Conservation (phyloP, 2,888 invertebrate genomes). For the Emmelina monodactyla region DNA sequence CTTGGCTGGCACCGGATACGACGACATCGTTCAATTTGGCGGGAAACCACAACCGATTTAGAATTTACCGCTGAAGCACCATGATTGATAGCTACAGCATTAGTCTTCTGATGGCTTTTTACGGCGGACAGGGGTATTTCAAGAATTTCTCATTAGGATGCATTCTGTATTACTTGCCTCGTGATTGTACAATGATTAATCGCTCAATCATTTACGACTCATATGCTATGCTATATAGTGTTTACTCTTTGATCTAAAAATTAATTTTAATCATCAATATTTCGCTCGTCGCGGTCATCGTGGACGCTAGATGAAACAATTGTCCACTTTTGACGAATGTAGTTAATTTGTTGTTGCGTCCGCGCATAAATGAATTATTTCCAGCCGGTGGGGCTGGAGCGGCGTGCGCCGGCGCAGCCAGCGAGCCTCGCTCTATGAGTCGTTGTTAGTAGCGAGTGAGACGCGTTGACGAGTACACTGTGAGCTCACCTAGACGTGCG, state of each 20-base stretch:
- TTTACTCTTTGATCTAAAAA: too few species aligned
- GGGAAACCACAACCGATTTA: constrained; percentile 35
- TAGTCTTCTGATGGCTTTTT: constrained; percentile 9
- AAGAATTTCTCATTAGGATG: constrained; percentile 20
- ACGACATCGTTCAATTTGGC: constrained; percentile 24
- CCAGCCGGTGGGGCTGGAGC: constrained; percentile 37
- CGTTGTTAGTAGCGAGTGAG: constrained; percentile 53
- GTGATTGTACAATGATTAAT: too few species aligned
- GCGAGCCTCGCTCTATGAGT: constrained; percentile 22
- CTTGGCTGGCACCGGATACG: constrained; percentile 32
- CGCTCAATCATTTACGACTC: too few species aligned
- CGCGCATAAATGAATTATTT: constrained; percentile 42
- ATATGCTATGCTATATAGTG: too few species aligned
- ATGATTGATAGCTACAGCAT: constrained; percentile 33
- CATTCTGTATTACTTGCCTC: too few species aligned
- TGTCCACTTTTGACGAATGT: constrained; percentile 32
- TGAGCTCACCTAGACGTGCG: constrained; percentile 21
- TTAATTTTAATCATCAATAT: too few species aligned
- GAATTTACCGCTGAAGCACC: constrained; percentile 28
- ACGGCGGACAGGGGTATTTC: constrained; percentile 15
- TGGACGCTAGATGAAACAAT: too few species aligned
- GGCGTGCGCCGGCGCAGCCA: constrained; percentile 47
- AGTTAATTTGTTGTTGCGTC: constrained; percentile 32
- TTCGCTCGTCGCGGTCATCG: too few species aligned
- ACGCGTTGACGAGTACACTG: constrained; percentile 55